Percentiles rank a stretch among this genome's conserved stretches.
Conservation (phyloP, 2,113 vertebrate genomes). For the Tragelaphus imberbis region DNA sequence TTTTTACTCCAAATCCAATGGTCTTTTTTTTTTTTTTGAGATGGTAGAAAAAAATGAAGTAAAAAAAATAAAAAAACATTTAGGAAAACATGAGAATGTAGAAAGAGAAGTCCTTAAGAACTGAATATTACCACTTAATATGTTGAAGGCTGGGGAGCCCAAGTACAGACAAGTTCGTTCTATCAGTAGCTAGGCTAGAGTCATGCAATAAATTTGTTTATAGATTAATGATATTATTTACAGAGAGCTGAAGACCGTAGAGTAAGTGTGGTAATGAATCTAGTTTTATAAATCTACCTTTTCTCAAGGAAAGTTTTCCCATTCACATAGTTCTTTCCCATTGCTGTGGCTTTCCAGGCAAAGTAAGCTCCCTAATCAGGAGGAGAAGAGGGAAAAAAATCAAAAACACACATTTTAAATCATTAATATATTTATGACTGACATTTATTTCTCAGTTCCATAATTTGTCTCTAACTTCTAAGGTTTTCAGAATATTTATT, state of each 20-base stretch:
- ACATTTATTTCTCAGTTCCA: not conserved
- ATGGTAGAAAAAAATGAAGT: not conserved
- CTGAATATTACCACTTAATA: not conserved
- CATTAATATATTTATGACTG: not conserved
- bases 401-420: not conserved
- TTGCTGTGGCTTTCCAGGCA: slow-evolving; percentile 99
- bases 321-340: slow-evolving; percentile 99
- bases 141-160: not conserved
- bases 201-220: not conserved
- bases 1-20: not conserved
- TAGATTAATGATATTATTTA: not conserved
- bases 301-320: slow-evolving; percentile 99
- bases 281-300: slow-evolving; percentile 80
- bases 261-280: not conserved
- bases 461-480: not conserved
- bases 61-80: not conserved
- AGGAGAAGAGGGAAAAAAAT: not conserved
- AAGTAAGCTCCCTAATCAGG: slow-evolving; percentile 94
- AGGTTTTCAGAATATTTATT: not conserved
- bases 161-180: not conserved
- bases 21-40: not conserved
- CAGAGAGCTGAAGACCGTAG: not conserved
- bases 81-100: not conserved
- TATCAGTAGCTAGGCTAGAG: not conserved
- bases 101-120: not conserved